Evolutionary conservation across 2,797 vertebrate species (phyloP).

Genomic region (Labroides dimidiatus): DNA sequence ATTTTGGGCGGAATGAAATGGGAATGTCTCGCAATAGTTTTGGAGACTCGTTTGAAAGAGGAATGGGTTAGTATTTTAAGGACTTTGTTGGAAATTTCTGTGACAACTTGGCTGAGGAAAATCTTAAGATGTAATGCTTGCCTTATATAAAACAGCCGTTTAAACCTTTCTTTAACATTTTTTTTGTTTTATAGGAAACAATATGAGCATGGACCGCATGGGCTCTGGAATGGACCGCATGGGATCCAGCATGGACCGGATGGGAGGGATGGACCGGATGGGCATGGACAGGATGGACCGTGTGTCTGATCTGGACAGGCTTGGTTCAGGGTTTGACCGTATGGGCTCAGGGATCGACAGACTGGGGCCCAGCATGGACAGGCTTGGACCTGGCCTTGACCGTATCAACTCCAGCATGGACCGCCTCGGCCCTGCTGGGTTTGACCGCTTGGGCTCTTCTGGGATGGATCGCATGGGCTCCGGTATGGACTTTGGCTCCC

Average conservation of each 20-base stretch:
- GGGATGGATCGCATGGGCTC: constrained; percentile 91
- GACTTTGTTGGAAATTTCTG: constrained; percentile 45
- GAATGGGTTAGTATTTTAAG: constrained; percentile 86
- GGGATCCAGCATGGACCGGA: constrained; percentile 88
- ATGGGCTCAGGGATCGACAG: constrained; percentile 91
- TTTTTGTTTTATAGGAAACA: constrained; percentile 81
- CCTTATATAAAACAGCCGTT: not conserved
- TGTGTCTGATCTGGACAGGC: constrained; percentile 87
- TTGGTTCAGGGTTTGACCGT: constrained; percentile 89
- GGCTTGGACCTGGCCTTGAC: constrained; percentile 88
- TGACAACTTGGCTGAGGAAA: not conserved
- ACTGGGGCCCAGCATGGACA: constrained; percentile 90
- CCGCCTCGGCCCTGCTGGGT: constrained; percentile 89
- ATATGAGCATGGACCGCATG: constrained; percentile 84
- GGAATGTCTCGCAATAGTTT: constrained; percentile 91
- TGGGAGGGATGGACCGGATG: constrained; percentile 89
- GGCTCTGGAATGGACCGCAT: constrained; percentile 87
- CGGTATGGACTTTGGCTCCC: constrained; percentile 89
- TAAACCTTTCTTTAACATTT: not conserved
- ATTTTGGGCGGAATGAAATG: constrained; percentile 94
- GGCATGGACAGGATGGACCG: constrained; percentile 93
- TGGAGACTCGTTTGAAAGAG: constrained; percentile 92
- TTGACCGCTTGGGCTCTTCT: constrained; percentile 89
- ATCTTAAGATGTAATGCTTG: not conserved
- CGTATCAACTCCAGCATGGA: constrained; percentile 91